These are phyloP conservation scores for Azemiops feae DNA, from an alignment of 2,113 vertebrate genomes.

Conservation along the genomic window DNA sequence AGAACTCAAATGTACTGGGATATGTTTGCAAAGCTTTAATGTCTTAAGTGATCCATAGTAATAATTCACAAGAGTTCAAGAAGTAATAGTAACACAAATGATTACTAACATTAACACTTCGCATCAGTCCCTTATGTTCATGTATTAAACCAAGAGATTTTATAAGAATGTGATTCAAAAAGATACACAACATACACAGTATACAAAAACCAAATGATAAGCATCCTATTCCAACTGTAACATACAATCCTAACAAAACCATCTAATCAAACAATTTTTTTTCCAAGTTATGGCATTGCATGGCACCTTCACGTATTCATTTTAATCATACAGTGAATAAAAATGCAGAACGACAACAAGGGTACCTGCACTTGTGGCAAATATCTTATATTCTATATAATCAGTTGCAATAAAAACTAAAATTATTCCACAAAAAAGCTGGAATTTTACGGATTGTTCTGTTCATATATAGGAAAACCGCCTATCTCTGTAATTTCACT, in stretches of 20 bases:
- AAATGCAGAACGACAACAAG: slow-evolving; percentile 45
- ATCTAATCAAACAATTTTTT: slow-evolving; percentile 70
- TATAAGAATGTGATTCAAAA: slow-evolving; percentile 43
- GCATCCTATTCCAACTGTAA: slow-evolving; percentile 55
- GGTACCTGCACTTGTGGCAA: slow-evolving; percentile 71
- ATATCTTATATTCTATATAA: slow-evolving; percentile 75
- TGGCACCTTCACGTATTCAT: slow-evolving; percentile 50
- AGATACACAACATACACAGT: slow-evolving; percentile 52
- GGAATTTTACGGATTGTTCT: slow-evolving; percentile 73
- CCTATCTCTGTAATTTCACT: slow-evolving; percentile 69
- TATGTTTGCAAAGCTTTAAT: slow-evolving; percentile 57
- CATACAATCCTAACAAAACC: slow-evolving; percentile 68
- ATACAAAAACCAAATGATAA: slow-evolving; percentile 47
- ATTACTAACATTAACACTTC: slow-evolving; percentile 56
- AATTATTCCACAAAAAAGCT: slow-evolving; percentile 73
- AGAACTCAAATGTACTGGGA: slow-evolving; percentile 52
- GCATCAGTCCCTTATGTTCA: slow-evolving; percentile 61
- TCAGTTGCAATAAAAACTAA: slow-evolving; percentile 73
- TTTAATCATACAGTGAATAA: slow-evolving; percentile 48
- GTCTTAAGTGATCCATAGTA: slow-evolving; percentile 57
- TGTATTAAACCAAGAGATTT: slow-evolving; percentile 50
- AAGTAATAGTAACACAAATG: slow-evolving; percentile 44
- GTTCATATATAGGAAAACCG: slow-evolving; percentile 72
- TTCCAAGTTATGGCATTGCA: slow-evolving; percentile 57
- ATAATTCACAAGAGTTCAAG: slow-evolving; percentile 58